phyloP scores from a whole-genome alignment of 2,797 vertebrate species.

The Eleutherodactylus coqui region DNA sequence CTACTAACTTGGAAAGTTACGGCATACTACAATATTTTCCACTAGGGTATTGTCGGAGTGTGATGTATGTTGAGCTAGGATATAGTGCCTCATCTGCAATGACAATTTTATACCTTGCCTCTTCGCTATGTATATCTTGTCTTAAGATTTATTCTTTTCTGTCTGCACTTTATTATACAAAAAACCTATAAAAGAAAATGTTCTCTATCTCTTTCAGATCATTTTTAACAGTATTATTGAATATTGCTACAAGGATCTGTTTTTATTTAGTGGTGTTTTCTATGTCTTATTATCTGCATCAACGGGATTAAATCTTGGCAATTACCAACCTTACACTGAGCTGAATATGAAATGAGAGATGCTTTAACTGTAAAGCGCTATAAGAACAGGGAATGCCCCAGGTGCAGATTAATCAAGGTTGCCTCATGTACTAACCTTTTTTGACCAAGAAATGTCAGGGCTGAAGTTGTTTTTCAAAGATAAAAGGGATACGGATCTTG shows the following conservation, averaged over 20 bases:
- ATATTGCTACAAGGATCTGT: constrained; percentile 6
- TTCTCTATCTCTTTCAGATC: neutral
- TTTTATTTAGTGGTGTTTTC: neutral
- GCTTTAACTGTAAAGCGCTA: constrained; percentile 36
- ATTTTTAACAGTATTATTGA: neutral
- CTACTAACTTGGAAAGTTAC: neutral
- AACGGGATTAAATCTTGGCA: neutral
- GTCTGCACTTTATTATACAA: neutral
- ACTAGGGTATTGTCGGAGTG: neutral
- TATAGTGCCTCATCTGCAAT: neutral
- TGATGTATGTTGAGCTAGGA: neutral
- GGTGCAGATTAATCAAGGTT: constrained; percentile 38
- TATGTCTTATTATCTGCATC: neutral
- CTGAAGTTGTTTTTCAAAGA: constrained; percentile 41
- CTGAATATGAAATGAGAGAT: constrained; percentile 1
- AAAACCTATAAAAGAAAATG: constrained; percentile 26
- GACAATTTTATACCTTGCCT: constrained; percentile 7
- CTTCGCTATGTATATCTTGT: neutral
- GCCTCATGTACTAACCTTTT: constrained; percentile 7
- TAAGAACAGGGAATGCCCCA: constrained; percentile 39
- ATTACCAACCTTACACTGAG: constrained; percentile 34
- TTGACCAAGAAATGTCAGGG: constrained; percentile 21
- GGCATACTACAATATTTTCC: neutral
- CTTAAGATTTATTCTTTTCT: constrained; percentile 16
- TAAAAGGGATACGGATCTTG: constrained; percentile 34